Conservation (phyloP, 2,888 invertebrate species). For the Microctonus brassicae region DNA sequence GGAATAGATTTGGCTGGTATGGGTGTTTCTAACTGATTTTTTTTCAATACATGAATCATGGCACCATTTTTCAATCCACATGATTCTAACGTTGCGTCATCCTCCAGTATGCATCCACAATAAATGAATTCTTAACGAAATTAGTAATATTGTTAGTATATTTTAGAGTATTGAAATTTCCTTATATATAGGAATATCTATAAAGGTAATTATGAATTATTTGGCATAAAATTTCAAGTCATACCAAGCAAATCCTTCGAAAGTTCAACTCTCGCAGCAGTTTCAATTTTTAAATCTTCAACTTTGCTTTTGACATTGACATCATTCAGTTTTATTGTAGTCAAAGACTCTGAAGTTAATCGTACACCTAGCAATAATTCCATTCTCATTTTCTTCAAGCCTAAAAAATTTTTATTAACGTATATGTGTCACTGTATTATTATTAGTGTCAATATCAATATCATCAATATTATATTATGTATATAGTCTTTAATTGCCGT, state of each 20-base stretch:
- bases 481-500: too few relatives aligned
- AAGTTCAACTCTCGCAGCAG: slow-evolving; percentile 73
- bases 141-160: not conserved
- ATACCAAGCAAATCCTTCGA: slow-evolving; percentile 75
- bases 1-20: slow-evolving; percentile 71
- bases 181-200: not conserved
- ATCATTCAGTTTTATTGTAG: slow-evolving; percentile 74
- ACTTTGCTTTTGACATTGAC: slow-evolving; percentile 76
- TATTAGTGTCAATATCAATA: too few relatives aligned
- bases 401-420: not conserved
- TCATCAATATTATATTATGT: too few relatives aligned
- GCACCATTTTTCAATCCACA: slow-evolving; percentile 75
- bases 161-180: slow-evolving; percentile 17
- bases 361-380: slow-evolving; percentile 71
- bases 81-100: slow-evolving; percentile 74
- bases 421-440: too few relatives aligned
- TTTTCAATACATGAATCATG: slow-evolving; percentile 73
- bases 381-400: slow-evolving; percentile 56
- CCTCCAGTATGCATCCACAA: slow-evolving; percentile 79
- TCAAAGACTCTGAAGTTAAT: slow-evolving; percentile 71
- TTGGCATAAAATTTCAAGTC: slow-evolving; percentile 26
- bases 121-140: slow-evolving; percentile 75
- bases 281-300: slow-evolving; percentile 73
- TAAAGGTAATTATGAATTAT: slow-evolving; percentile 6
- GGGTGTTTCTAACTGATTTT: slow-evolving; percentile 63